These are phyloP conservation scores for Sebastes melanostomus DNA, from an alignment of 2,797 vertebrate genomes.

Conservation along the genomic window DNA sequence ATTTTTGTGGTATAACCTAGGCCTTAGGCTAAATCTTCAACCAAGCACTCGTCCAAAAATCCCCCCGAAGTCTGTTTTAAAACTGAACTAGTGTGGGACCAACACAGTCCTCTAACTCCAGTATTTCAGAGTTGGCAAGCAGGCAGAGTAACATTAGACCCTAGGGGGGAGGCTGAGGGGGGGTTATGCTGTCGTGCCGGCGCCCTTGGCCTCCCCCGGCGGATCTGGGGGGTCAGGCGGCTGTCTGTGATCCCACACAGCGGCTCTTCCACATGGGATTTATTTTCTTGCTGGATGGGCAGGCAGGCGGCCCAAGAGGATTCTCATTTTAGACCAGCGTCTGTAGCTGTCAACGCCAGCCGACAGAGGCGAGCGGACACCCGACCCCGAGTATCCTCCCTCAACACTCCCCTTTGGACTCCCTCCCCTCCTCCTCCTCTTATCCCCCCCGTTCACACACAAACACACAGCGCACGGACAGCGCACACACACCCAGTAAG, in stretches of 20 bases:
- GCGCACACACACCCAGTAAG: not conserved
- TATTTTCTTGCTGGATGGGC: constrained; percentile 84
- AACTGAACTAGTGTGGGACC: constrained; percentile 49
- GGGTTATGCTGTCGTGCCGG: constrained; percentile 79
- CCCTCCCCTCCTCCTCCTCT: constrained; percentile 50
- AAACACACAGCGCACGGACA: constrained; percentile 22
- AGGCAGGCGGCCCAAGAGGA: constrained; percentile 82
- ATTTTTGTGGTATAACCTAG: constrained; percentile 52
- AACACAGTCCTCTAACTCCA: constrained; percentile 57
- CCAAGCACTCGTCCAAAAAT: constrained; percentile 35
- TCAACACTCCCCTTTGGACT: constrained; percentile 76
- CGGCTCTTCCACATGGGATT: constrained; percentile 84
- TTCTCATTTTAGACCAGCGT: constrained; percentile 84
- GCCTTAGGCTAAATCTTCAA: constrained; percentile 54
- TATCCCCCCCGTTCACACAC: constrained; percentile 54
- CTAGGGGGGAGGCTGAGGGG: constrained; percentile 36
- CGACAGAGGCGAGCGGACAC: constrained; percentile 82
- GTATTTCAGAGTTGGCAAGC: constrained; percentile 73
- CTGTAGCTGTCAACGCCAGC: constrained; percentile 84
- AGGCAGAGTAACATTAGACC: constrained; percentile 82
- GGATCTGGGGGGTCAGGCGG: constrained; percentile 84
- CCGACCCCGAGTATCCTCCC: constrained; percentile 79
- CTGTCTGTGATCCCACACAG: constrained; percentile 85
- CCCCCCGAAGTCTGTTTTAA: constrained; percentile 47
- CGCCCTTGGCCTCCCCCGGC: constrained; percentile 81